Base-by-base conservation (phyloP, 2,888 invertebrate species). In the Leptogaster cylindrica region DNA sequence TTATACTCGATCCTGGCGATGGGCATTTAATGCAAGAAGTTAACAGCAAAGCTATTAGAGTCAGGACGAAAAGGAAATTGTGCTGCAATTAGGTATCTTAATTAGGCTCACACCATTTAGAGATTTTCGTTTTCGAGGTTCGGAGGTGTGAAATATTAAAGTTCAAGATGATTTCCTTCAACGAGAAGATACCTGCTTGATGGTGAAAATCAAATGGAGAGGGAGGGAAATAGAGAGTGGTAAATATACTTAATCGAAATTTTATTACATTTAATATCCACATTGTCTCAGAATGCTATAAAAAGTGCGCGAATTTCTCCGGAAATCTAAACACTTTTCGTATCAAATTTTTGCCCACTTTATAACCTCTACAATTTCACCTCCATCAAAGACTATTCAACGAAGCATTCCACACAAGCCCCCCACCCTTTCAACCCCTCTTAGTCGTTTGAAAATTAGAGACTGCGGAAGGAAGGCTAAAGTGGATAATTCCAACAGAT, bases 11-110 rank as follows among this genome's bases (percentile, higher is more conserved):
- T 23, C n/a, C 20, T 31, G n/a, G 2, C 7, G 36, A 55, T 36
- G 55, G 36, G 23, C 55, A 36, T 55, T 55, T 36, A 55, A 55
- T 23, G 39, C 55, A 31, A 55, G 74, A 77, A 79, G 79, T 80
- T 79, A 79, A 77, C 58, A 27, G 58, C 12, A 16, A 36, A 58
- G 16, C 58, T 41, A 58, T 58, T 58, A 39, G 14, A 58, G 27
- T 41, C 27, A 36, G 23, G 39, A 41, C 28, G 44, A 33, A 16
- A n/a, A 28, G 39, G 44, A 61, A 61, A 61, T 61, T 44, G 61
- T 44, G 28, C 16, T 28, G 61, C 61, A 61, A 61, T 61, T 61
- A 61, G 44, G 44, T 27, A 44, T 44, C 28, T 61, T 44, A 61
- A 61, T 61, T 61, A 27, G 61, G 27, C 44, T 44, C 61, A 44